A percentile compares a stretch with the other conserved stretches of the same genome.
phyloP scores from a whole-genome alignment of 2,888 invertebrate species.

The Melikaiella ostensackeni region DNA sequence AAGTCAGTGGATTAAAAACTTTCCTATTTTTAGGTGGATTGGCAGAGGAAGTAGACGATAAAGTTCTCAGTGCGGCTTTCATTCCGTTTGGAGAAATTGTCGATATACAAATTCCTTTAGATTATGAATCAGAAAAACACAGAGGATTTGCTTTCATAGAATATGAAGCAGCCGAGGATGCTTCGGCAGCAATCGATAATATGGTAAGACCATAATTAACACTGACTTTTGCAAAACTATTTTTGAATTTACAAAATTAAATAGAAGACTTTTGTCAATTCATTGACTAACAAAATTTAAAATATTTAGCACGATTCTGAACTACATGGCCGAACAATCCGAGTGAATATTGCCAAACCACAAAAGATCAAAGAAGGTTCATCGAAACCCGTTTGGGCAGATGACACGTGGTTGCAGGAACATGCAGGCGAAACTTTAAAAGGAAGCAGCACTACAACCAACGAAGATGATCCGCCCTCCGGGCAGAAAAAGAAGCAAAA shows the following conservation, averaged over 20 bases:
- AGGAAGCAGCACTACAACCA: constrained; percentile 63
- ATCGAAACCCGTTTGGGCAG: constrained; percentile 97
- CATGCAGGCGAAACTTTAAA: constrained; percentile 93
- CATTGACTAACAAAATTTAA: not conserved
- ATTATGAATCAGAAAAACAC: constrained; percentile 98
- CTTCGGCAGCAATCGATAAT: constrained; percentile 99
- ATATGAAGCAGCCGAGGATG: constrained; percentile 98
- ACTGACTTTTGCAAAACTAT: not conserved
- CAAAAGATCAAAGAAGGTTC: constrained; percentile 97
- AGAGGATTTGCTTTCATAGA: constrained; percentile 99
- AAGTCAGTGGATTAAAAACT: not conserved
- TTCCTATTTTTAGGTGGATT: constrained; percentile 81
- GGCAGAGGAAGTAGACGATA: constrained; percentile 97
- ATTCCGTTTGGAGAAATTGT: constrained; percentile 99
- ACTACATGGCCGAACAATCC: constrained; percentile 95
- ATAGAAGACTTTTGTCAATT: not conserved
- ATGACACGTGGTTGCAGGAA: constrained; percentile 98
- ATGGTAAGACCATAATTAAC: constrained; percentile 83
- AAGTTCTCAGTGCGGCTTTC: constrained; percentile 96
- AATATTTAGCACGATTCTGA: constrained; percentile 94
- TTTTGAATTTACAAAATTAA: not conserved
- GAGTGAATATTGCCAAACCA: constrained; percentile 98
- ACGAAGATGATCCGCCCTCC: constrained; percentile 58
- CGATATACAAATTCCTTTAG: constrained; percentile 98
- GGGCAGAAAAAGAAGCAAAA: constrained; percentile 81